Evolutionary conservation across 2,888 invertebrate genomes (phyloP), one percentile per base, ranked within the genome.

Genomic region (Philhelius pedissequus): DNA sequence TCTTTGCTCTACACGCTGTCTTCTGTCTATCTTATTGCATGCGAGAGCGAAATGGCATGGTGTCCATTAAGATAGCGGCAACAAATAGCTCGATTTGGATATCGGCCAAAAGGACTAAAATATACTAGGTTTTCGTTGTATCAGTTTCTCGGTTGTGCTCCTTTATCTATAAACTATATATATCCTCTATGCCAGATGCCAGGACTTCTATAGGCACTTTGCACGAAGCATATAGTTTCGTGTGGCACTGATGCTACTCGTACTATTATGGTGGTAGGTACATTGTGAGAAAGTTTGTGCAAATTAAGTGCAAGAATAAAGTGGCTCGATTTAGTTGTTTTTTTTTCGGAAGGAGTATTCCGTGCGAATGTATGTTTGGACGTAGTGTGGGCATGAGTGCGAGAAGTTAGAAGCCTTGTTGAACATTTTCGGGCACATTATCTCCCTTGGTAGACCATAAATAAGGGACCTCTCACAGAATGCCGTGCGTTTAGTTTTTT

Each of bases 81-180:
- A 87, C 87, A 87, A 87, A 87, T 87, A 86, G 86, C 84, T 77
- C 87, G 87, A 87, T 87, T 87, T 87, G 87, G 87, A 86, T 84
- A 71, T 81, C 30, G 60, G 86, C 87, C 86, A 87, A 87, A 86
- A 76, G 13, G 69, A 50, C 45, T 50, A 56, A 60, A 22, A 52
- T 50, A 69, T 71, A 79, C 69, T 68, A 40, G 22, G 71, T 69
- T 74, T 73, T 75, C 32, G 74, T 78, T 56, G 64, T 73, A 69
- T 78, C 78, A 79, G 78, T 68, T 77, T 74, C 56, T 48, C 30
- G 18, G 15, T 6, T 11, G 43, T 20, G 64, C 32, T 74, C 32
- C 58, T 76, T 73, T 76, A 60, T 4, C 1, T 45, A 45, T 20
- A 2, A 22, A 22, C 3, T 52, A 56, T 70, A 4, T 13, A 4